Evolutionary conservation across 2,888 invertebrate genomes (phyloP), one percentile per base, ranked within the genome.

Genomic region (Nipponacmea schrenckii): DNA sequence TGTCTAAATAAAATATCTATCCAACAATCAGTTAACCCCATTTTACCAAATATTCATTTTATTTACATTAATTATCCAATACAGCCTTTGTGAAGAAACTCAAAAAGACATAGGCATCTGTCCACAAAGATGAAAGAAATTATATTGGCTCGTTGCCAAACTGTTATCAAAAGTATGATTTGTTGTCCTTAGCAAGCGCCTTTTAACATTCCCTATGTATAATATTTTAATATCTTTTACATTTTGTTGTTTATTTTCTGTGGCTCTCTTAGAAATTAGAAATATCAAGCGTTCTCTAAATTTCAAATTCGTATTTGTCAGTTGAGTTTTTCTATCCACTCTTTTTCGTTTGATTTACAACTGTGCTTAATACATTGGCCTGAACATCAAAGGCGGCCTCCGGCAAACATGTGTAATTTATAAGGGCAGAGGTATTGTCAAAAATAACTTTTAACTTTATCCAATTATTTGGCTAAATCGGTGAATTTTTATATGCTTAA

Each of bases 331-430:
- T 39, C 39, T 39, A 39, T 39, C 39, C 39, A 39, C 39, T 39
- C 39, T 39, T 56, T 56, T 24, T 56, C 56, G 8, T 56, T 70
- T 77, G 77, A 78, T 81, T 81, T 79, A 80, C 77, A 75, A 70
- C 71, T 74, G 69, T 66, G 68, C 70, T 74, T 74, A 77, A 77
- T 77, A 74, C 76, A 78, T 70, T 70, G 74, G 62, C 74, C 74
- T 72, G 24, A 77, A 82, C 81, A 76, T 81, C 81, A 81, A 83
- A 83, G 80, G 76, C 65, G 73, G 75, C 74, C 78, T 76, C 73
- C 75, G 79, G 80, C 80, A 81, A 78, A 79, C 75, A 75, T 79
- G 78, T 82, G 81, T 78, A 82, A 82, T 81, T 81, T 80, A 80
- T 80, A 81, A 76, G 78, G 80, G 78, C 76, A 79, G 72, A 70